Evolutionary conservation across 2,888 invertebrate species (phyloP), one percentile per base, ranked within the genome.

Genomic region (Epinotia bilunana): DNA sequence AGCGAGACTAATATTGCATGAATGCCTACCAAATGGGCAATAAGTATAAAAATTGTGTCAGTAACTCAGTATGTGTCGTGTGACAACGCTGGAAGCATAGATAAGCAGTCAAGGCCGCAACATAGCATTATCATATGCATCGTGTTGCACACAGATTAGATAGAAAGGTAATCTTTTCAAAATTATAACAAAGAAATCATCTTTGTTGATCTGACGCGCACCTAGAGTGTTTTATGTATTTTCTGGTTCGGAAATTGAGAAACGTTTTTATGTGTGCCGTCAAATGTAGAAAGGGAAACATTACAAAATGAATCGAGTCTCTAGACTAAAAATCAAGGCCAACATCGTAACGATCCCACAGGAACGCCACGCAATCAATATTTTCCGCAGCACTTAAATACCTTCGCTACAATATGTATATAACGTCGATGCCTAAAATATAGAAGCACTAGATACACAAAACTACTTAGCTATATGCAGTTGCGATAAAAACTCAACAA

Each of bases 21-120:
- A 46, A 28, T 13, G 33, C 23, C 60, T 67, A 33, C 33, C 55
- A 55, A 72, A 75, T 28, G 46, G 65, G 61, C 39, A 67, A 72
- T 18, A 53, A 67, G 71, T 67, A 67, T 72, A 75, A 75, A 74
- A 77, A 76, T 55, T 74, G 72, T 74, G 77, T 77, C 73, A 78
- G 76, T 77, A 76, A 76, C 74, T 63, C 73, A 78, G 68, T 71
- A 73, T 67, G 72, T 71, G 64, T 72, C 73, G 63, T 70, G 65
- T 61, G 69, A 72, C 65, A 74, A 64, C 74, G 72, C 33, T 73
- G 74, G 72, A 60, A 77, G 77, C 71, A 74, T 61, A 83, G 89
- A 91, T 91, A 90, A 89, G 78, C 83, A 87, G 86, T 88, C 91
- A 91, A 92, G 91, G 92, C 83, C 89, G 82, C 65, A 61, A 81